These are phyloP conservation scores for Enchytraeus crypticus DNA, from an alignment of 2,888 invertebrate genomes.

Conservation along the genomic window DNA sequence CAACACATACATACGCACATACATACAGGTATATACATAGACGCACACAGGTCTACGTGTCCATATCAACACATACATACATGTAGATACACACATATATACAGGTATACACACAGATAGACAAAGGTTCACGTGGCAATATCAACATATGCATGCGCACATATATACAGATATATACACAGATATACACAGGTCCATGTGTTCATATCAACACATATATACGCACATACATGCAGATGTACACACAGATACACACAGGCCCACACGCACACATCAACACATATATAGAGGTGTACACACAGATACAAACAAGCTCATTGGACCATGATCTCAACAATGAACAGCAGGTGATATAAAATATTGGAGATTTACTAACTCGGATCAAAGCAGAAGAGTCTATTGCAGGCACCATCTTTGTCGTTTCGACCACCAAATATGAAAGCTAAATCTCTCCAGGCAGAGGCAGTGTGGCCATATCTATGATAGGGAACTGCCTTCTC, in stretches of 20 bases:
- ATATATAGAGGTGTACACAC: not conserved
- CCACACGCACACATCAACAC: not conserved
- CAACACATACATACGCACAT: not conserved
- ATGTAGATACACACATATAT: too few species aligned
- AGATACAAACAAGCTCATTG: too few species aligned
- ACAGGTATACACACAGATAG: conserved; percentile 2
- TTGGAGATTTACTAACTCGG: conserved; percentile 57
- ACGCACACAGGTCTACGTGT: not conserved
- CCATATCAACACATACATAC: not conserved
- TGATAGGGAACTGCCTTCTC: conserved; percentile 55
- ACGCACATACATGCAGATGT: not conserved
- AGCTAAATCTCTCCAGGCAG: conserved; percentile 64
- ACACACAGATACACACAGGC: not conserved
- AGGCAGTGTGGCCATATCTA: conserved; percentile 85
- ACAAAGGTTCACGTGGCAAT: not conserved
- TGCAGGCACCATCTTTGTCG: conserved; percentile 67
- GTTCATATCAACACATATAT: not conserved
- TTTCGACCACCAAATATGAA: conserved; percentile 89
- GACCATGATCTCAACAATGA: too few species aligned
- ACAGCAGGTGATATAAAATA: too few species aligned
- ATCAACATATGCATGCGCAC: not conserved
- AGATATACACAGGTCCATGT: not conserved
- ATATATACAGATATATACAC: not conserved
- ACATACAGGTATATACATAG: not conserved
- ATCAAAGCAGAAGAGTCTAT: conserved; percentile 71